Evolutionary conservation across 2,113 vertebrate species (phyloP).

Genomic region (Etia nguti): DNA sequence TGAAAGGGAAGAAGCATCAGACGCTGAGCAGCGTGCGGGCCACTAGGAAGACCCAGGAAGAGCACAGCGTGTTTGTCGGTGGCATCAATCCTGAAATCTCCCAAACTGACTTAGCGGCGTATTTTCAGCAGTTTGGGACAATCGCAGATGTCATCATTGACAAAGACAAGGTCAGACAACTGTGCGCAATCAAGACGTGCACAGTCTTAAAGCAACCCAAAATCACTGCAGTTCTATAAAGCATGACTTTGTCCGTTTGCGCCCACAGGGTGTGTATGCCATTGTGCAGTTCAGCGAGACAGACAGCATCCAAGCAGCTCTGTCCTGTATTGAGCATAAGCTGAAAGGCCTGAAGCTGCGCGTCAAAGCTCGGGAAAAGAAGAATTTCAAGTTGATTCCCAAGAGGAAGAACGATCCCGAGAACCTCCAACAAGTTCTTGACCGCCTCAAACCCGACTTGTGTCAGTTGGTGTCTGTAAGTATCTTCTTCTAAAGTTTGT

Average conservation of each 20-base stretch:
- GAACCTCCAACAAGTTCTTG: constrained; percentile 57
- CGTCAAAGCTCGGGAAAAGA: constrained; percentile 82
- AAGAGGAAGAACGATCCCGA: constrained; percentile 60
- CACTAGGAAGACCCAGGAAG: constrained; percentile 76
- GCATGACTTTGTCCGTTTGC: neutral
- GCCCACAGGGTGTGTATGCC: constrained; percentile 80
- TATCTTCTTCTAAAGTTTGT: neutral
- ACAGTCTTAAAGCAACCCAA: neutral
- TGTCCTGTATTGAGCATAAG: constrained; percentile 73
- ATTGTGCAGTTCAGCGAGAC: constrained; percentile 81
- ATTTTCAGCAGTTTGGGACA: constrained; percentile 80
- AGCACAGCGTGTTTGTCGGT: constrained; percentile 86
- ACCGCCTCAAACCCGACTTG: constrained; percentile 67
- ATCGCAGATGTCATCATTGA: constrained; percentile 85
- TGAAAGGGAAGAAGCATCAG: constrained; percentile 81
- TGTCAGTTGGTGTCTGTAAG: constrained; percentile 76
- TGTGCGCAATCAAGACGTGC: neutral
- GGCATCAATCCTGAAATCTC: constrained; percentile 78
- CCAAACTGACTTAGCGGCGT: constrained; percentile 69
- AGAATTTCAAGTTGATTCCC: constrained; percentile 79
- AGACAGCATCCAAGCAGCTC: constrained; percentile 42
- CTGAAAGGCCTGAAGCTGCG: constrained; percentile 76
- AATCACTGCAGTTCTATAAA: neutral
- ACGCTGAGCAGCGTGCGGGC: constrained; percentile 73
- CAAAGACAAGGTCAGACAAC: constrained; percentile 81